Percentiles rank a stretch among this genome's conserved stretches.
Evolutionary conservation across 2,797 vertebrate species (phyloP).

Genomic region (Brachymystax lenok): DNA sequence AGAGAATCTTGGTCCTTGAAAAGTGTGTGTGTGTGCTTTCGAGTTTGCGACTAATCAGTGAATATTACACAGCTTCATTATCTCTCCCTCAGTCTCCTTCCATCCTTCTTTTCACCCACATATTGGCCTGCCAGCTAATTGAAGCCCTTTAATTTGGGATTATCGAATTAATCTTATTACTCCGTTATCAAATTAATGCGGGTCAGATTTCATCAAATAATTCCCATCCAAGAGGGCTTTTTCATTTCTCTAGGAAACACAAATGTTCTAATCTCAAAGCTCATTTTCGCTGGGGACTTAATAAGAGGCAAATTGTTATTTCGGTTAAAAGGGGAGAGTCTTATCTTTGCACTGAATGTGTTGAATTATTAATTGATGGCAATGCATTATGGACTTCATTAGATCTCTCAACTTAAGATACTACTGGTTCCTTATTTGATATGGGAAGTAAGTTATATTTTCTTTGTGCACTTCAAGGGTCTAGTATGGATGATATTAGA

Average conservation of each 20-base stretch:
- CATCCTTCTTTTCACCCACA: slow-evolving; percentile 62
- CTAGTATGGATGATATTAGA: not conserved
- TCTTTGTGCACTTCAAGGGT: slow-evolving; percentile 15
- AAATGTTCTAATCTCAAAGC: slow-evolving; percentile 22
- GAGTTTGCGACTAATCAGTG: not conserved
- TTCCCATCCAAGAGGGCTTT: slow-evolving; percentile 38
- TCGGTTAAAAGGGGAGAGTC: slow-evolving; percentile 15
- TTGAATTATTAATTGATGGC: slow-evolving; percentile 23
- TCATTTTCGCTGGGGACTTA: slow-evolving; percentile 9
- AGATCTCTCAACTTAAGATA: slow-evolving; percentile 4
- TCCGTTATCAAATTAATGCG: slow-evolving; percentile 57
- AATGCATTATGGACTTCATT: slow-evolving; percentile 19
- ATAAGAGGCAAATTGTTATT: slow-evolving; percentile 20
- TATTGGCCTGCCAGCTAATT: slow-evolving; percentile 57
- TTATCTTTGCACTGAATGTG: slow-evolving; percentile 16
- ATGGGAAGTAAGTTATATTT: not conserved
- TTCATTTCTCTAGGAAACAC: slow-evolving; percentile 19
- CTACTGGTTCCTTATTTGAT: slow-evolving; percentile 2
- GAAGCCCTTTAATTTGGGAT: slow-evolving; percentile 64
- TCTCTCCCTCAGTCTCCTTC: slow-evolving; percentile 46
- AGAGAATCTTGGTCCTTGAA: not conserved
- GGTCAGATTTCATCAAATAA: slow-evolving; percentile 66
- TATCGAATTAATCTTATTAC: slow-evolving; percentile 72
- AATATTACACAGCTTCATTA: not conserved
- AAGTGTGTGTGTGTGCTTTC: slow-evolving; percentile 6